These are phyloP conservation scores for Lepus europaeus DNA, from an alignment of 2,113 vertebrate species.

Conservation along the genomic window DNA sequence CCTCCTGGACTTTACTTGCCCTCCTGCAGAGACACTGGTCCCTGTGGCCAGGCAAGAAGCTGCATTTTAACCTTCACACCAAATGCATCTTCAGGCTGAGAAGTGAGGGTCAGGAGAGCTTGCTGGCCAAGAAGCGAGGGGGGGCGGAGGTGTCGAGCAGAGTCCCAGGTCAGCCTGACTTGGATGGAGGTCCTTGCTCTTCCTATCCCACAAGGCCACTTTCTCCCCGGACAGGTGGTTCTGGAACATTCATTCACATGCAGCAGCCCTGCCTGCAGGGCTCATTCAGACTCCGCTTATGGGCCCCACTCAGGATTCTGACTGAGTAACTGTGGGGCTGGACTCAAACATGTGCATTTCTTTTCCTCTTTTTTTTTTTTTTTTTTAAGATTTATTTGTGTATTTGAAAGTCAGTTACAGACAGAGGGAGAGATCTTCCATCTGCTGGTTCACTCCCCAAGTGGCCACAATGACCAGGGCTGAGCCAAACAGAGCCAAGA, in stretches of 20 bases:
- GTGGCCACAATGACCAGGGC: too few relatives aligned
- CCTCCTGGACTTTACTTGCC: background rate
- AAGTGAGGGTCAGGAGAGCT: background rate
- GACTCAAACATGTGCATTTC: too few relatives aligned
- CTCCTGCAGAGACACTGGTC: accelerated
- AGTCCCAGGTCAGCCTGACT: background rate
- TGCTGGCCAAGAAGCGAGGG: background rate
- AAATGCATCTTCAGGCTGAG: background rate
- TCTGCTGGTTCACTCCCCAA: too few relatives aligned
- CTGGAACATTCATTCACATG: background rate
- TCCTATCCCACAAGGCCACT: background rate
- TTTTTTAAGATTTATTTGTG: too few relatives aligned
- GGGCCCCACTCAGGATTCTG: background rate
- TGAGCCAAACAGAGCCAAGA: too few relatives aligned
- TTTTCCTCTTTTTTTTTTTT: too few relatives aligned
- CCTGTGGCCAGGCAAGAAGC: background rate
- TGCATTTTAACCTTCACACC: background rate
- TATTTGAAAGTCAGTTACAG: too few relatives aligned
- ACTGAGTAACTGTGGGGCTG: background rate
- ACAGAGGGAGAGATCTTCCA: too few relatives aligned
- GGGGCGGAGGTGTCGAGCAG: accelerated
- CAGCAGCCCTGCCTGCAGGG: background rate
- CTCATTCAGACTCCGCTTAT: background rate
- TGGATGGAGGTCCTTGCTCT: background rate
- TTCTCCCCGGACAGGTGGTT: background rate